Evolutionary conservation across 2,113 vertebrate species (phyloP).

Genomic region (Microtus richardsoni): DNA sequence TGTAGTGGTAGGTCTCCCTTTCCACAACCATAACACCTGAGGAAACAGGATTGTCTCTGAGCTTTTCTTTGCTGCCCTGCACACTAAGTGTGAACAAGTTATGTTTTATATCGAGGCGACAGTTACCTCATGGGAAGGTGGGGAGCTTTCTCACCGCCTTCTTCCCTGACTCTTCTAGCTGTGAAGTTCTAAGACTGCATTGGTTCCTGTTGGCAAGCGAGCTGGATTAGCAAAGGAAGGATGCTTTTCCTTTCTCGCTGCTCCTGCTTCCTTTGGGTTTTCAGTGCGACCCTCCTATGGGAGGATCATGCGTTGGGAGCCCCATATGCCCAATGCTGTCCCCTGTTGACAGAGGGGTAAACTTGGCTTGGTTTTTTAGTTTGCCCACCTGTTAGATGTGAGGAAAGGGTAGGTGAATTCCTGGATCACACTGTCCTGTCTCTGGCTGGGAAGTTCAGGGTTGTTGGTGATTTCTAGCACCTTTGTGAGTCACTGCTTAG

Average conservation of each 20-base stretch:
- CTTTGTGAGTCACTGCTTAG: background rate
- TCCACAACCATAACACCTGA: fast-evolving
- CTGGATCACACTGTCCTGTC: background rate
- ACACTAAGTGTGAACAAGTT: background rate
- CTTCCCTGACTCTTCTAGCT: background rate
- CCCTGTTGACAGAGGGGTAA: constrained; percentile 25
- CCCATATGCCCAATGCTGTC: background rate
- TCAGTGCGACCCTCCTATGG: background rate
- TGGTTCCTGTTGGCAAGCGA: too few species aligned
- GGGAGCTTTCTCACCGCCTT: background rate
- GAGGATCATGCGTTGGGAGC: background rate
- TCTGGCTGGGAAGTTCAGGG: constrained; percentile 61
- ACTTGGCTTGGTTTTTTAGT: constrained; percentile 20
- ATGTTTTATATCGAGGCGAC: background rate
- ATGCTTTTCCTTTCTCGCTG: fast-evolving
- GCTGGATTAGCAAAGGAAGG: too few species aligned
- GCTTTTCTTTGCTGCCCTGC: background rate
- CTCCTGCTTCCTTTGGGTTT: background rate
- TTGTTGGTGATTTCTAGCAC: constrained; percentile 25
- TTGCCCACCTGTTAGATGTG: constrained; percentile 4
- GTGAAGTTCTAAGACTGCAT: background rate
- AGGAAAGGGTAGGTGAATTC: background rate
- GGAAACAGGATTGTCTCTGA: too few species aligned
- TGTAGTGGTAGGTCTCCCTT: background rate
- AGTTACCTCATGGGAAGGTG: background rate